A percentile compares a stretch with the other conserved stretches of the same genome.
Evolutionary conservation across 2,797 vertebrate genomes (phyloP).

Genomic region (Chromis chromis): DNA sequence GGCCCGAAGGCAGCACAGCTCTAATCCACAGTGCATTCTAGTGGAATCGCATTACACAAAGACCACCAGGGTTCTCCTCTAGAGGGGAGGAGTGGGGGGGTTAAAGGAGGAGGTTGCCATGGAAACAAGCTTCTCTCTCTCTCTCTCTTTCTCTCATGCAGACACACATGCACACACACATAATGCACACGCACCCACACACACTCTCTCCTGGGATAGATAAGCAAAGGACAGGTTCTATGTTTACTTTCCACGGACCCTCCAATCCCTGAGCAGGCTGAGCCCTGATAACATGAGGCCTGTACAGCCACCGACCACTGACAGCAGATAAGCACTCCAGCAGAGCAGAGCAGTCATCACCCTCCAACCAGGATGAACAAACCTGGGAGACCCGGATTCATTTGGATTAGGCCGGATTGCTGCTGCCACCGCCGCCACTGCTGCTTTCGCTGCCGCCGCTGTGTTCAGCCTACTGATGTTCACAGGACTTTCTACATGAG

Average conservation of each 20-base stretch:
- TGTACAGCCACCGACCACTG: slow-evolving; percentile 79
- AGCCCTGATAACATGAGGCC: slow-evolving; percentile 82
- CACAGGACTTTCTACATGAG: slow-evolving; percentile 64
- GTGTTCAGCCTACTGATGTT: slow-evolving; percentile 82
- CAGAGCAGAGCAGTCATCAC: slow-evolving; percentile 78
- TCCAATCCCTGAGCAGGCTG: slow-evolving; percentile 82
- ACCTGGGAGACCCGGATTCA: slow-evolving; percentile 82
- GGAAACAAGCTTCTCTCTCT: slow-evolving; percentile 79
- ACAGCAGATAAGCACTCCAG: slow-evolving; percentile 83
- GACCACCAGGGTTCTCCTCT: slow-evolving; percentile 85
- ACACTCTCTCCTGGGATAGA: slow-evolving; percentile 76
- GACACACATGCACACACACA: slow-evolving; percentile 30
- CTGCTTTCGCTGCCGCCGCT: slow-evolving; percentile 56
- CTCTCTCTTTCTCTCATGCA: slow-evolving; percentile 36
- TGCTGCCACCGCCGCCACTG: slow-evolving; percentile 47
- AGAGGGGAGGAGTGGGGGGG: slow-evolving; percentile 67
- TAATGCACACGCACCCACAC: slow-evolving; percentile 31
- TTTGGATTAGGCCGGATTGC: slow-evolving; percentile 87
- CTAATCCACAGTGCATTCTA: slow-evolving; percentile 88
- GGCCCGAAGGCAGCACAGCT: slow-evolving; percentile 80
- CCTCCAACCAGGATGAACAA: slow-evolving; percentile 80
- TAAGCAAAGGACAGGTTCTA: slow-evolving; percentile 85
- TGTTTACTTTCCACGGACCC: slow-evolving; percentile 83
- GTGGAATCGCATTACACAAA: slow-evolving; percentile 88
- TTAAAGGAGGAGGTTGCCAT: slow-evolving; percentile 83